Evolutionary conservation across 2,797 vertebrate species (phyloP), one percentile per base, ranked within the genome.

Genomic region (Mus caroli): DNA sequence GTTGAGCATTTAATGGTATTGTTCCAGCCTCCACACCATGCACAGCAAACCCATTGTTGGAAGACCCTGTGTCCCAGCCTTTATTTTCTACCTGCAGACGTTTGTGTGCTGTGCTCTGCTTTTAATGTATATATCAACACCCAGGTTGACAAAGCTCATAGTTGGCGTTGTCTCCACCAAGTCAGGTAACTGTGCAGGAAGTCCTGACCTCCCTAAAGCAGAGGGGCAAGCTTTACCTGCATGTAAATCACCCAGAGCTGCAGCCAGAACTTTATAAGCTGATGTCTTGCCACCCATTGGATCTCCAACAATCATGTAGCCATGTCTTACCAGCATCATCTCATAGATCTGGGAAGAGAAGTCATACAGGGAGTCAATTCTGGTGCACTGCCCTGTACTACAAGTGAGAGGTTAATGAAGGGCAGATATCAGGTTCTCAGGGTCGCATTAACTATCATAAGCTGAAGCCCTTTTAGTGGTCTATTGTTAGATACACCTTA

Each of bases 271-370:
- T 98, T 99, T 99, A 97, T 99, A 99, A 0, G 99, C 99, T 67
- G 98, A 99, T 0, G 99, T 99, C 97, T 99, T 99, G 91, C 99
- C 99, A 14, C 99, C 99, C 96, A 99, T 97, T 8, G 99, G 98
- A 34, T 99, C 99, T 94, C 99, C 99, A 13, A 99, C 99, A 91
- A 99, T 99, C 99, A 99, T 99, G 93, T 99, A 99, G 43, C 99
- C 99, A 0, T 99, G 99, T 19, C 99, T 99, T 34, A 99, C 99
- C 98, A 99, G 96, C 99, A 99, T 99, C 99, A 99, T 99, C 97
- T 99, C 99, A 0, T 99, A 99, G 94, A 99, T 98, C 99, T 99
- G 96, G n/a, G 52, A 85, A 69, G 79, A 95, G 80, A 95, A 22
- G 87, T 24, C 43, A 56, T 4, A 37, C 4, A 69, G 87, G 69